Conservation (phyloP, 2,797 vertebrate species). For the Hyperoplus lanceolatus region DNA sequence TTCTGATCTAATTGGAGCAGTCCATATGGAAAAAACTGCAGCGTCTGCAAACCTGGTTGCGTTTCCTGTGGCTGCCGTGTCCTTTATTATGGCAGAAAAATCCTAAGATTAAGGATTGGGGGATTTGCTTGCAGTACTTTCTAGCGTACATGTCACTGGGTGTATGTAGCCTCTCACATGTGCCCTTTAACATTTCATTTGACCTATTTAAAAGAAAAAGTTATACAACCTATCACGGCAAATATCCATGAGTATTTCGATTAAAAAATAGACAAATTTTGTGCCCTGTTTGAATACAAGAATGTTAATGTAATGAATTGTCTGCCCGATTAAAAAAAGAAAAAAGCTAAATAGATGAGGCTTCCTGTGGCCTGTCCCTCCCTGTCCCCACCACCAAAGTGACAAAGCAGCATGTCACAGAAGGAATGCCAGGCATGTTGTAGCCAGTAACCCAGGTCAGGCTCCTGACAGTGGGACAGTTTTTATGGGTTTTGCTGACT, state of each 20-base stretch:
- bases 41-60: constrained; percentile 73
- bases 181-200: constrained; percentile 10
- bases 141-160: neutral
- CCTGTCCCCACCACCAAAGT: constrained; percentile 61
- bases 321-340: too few species aligned
- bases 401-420: constrained; percentile 73
- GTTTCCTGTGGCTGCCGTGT: constrained; percentile 60
- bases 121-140: neutral
- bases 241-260: neutral
- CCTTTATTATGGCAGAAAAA: constrained; percentile 60
- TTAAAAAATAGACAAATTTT: neutral
- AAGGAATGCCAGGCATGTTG: constrained; percentile 75
- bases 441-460: constrained; percentile 75
- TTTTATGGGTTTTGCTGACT: constrained; percentile 74
- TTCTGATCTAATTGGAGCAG: constrained; percentile 80
- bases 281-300: neutral
- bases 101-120: constrained; percentile 41
- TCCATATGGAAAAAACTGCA: constrained; percentile 78
- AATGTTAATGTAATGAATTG: too few species aligned
- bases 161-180: neutral
- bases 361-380: constrained; percentile 33
- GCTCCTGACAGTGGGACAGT: constrained; percentile 66
- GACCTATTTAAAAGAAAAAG: neutral
- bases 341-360: neutral
- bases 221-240: neutral